Evolutionary conservation across 2,113 vertebrate species (phyloP), one percentile per base, ranked within the genome.

Genomic region (Chaetops frenatus): DNA sequence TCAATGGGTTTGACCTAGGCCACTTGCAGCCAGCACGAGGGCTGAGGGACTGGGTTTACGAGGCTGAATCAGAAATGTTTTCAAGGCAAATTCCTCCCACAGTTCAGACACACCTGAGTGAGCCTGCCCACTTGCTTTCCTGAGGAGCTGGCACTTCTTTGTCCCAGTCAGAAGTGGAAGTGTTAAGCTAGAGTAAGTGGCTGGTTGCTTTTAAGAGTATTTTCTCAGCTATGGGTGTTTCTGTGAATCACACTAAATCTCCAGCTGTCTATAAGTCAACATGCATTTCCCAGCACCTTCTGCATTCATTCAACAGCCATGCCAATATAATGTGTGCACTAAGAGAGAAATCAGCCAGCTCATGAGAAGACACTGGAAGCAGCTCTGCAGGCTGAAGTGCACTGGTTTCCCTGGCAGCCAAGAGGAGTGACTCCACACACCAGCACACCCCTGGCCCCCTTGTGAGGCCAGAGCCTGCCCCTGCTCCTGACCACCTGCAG

Each of bases 201-300:
- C 60, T 88, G 33, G 66, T 51, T 93, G 64, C 22, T 93, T 94
- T 78, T 69, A 73, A 70, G 54, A 87, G 62, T 66, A 44, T 84
- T 92, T 87, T 95, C 87, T 94, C 81, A 95, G 62, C 29, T 8
- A 58, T 40, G 62, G 47, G 67, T 82, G 79, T 93, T 95, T 81
- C 82, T 65, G 36, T 88, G 74, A 96, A 77, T 60, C 47, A 61
- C 2, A 3, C 54, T 79, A n/a, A n/a, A 66, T 65, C 67, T 90
- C 64, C 90, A 96, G 74, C 71, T 92, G 74, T 87, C 87, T 90
- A 1, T 74, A 94, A 95, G 62, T 73, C 79, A 83, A 83, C 58
- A 70, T 5, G 4, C 62, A 38, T 70, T 86, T 94, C 78, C 66
- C 62, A 85, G 38, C 0, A 13, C 70, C 61, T 71, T 87, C 89